Conservation (phyloP, 2,888 invertebrate genomes). For the Drosophila subquinaria region DNA sequence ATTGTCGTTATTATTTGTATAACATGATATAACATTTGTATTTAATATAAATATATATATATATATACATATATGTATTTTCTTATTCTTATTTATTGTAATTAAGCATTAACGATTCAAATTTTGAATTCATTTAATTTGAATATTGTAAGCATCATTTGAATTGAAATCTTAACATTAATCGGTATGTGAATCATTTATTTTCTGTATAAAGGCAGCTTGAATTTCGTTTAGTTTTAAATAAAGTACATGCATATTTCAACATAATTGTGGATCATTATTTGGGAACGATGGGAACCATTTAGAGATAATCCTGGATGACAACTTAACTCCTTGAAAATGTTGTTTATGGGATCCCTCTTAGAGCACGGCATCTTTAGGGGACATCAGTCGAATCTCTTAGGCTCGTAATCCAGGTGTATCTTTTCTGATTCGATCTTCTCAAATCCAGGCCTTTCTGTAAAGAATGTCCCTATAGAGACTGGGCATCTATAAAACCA, state of each 20-base stretch:
- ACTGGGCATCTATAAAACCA: background rate
- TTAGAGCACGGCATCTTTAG: no score
- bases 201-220: slow-evolving; percentile 71
- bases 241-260: slow-evolving; percentile 66
- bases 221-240: slow-evolving; percentile 73
- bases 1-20: slow-evolving; percentile 63
- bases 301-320: background rate
- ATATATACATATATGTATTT: slow-evolving; percentile 49
- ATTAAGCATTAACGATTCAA: slow-evolving; percentile 60
- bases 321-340: background rate
- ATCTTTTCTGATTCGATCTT: no score
- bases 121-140: slow-evolving; percentile 28
- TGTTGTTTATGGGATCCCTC: no score
- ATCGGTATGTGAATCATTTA: slow-evolving; percentile 56
- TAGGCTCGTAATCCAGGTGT: no score
- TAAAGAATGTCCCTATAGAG: background rate
- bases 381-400: no score
- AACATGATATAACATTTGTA: slow-evolving; percentile 44
- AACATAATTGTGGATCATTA: slow-evolving; percentile 6
- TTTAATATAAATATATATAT: slow-evolving; percentile 36
- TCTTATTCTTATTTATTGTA: slow-evolving; percentile 75
- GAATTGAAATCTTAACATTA: slow-evolving; percentile 46
- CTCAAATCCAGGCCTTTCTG: no score
- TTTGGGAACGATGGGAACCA: background rate
- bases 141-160: slow-evolving; percentile 36